Base-by-base conservation (phyloP, 2,113 vertebrate species). In the Alethe diademata region DNA sequence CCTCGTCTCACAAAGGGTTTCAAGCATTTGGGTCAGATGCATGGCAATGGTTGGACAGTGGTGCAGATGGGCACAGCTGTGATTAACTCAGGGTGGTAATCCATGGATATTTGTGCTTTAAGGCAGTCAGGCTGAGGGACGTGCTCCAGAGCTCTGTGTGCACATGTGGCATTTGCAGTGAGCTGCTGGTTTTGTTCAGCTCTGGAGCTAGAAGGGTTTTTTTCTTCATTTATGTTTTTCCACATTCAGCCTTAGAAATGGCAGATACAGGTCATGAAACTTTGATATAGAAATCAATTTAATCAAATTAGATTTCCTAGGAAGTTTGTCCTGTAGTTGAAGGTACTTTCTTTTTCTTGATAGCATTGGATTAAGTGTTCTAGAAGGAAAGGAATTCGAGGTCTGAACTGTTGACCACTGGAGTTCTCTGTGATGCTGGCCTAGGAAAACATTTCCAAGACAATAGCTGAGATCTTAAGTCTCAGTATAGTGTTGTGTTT, bases 321-420 rank as follows among this genome's bases (percentile, higher is more conserved):
- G 69, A 92, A 65, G 25, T 64, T 91, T 87, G n/a, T 79, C 50
- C 62, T 78, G 70, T 62, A 53, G 25, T 82, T 92, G 71, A 81
- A 74, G 16, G 48, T 82, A 19, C 61, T 67, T 91, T 74, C 11
- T 85, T 84, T 88, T 87, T n/a, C 57, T 92, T 54, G 61, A 31
- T 60, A 69, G 45, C 35, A 12, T 69, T 85, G 71, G 57, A 47
- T 78, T 57, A 69, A 87, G 17, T 67, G 33, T 74, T 83, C 45
- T 79, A 54, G 35, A 87, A 87, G 14, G 64, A 88, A 78, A n/a
- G 28, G 50, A 75, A 82, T 82, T 93, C 36, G n/a, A 56, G 28
- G 35, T 65, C 66, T 45, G 35, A 57, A 47, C 36, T 87, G 20
- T 12, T 82, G n/a, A 65, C 57, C 43, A 15, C 16, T 40, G 25